Conservation (phyloP, 2,888 invertebrate genomes). For the Rhingia rostrata region DNA sequence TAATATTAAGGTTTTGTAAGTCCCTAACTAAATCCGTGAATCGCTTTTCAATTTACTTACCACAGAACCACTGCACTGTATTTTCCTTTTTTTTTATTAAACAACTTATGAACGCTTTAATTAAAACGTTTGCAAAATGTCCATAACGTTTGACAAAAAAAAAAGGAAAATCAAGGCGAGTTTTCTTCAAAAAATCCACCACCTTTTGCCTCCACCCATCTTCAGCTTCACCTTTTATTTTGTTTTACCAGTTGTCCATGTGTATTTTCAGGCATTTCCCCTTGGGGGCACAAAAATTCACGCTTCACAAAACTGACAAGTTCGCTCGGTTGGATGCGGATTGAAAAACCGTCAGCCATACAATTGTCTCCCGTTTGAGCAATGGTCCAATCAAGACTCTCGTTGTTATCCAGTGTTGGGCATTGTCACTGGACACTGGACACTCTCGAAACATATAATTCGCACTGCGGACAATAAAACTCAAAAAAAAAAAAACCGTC, state of each 20-base stretch:
- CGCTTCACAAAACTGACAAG: conserved; percentile 32
- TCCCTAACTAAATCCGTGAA: too few species aligned
- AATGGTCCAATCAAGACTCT: conserved; percentile 59
- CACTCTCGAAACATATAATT: conserved; percentile 41
- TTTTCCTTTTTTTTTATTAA: too few species aligned
- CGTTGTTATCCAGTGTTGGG: conserved; percentile 36
- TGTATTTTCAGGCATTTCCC: conserved; percentile 12
- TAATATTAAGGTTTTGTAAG: too few species aligned
- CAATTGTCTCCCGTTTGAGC: conserved; percentile 40
- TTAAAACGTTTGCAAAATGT: too few species aligned
- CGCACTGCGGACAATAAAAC: conserved; percentile 38
- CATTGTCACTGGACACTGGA: conserved; percentile 42
- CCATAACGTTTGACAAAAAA: too few species aligned
- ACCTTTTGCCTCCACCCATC: not conserved
- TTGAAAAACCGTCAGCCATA: conserved; percentile 34
- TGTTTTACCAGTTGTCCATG: conserved; percentile 10
- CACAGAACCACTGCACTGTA: too few species aligned
- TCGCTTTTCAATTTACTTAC: too few species aligned
- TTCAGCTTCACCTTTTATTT: not conserved
- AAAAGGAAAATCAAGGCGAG: too few species aligned
- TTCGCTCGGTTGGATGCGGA: conserved; percentile 58
- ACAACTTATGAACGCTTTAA: too few species aligned
- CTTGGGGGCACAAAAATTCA: conserved; percentile 18
- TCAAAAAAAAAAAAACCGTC: not conserved
- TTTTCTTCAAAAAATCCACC: too few species aligned